A percentile compares a stretch with the other conserved stretches of the same genome.
Conservation (phyloP, 2,888 invertebrate genomes). For the Eilema griseolum region DNA sequence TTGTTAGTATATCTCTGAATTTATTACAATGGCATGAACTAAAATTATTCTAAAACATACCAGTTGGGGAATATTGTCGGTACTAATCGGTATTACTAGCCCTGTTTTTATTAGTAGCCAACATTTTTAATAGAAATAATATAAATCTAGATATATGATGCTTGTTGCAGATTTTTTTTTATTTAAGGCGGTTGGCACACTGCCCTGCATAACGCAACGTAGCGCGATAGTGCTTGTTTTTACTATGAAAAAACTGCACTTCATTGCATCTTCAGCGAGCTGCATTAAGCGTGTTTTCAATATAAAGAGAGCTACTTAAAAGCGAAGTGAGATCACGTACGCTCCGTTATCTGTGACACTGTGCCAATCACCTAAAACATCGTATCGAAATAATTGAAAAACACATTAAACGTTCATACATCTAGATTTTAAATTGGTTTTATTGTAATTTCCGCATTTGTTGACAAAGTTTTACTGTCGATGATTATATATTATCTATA, state of each 20-base stretch:
- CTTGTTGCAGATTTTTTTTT: too few species aligned
- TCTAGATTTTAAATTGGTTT: neutral
- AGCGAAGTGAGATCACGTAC: too few species aligned
- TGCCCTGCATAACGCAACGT: too few species aligned
- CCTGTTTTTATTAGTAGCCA: neutral
- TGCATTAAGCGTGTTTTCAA: too few species aligned
- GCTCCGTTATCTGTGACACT: too few species aligned
- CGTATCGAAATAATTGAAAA: neutral
- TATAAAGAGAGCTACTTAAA: too few species aligned
- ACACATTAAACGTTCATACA: neutral
- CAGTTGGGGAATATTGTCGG: conserved; percentile 45
- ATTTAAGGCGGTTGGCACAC: too few species aligned
- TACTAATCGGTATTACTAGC: conserved; percentile 70
- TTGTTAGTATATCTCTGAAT: conserved; percentile 75
- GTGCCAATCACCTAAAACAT: too few species aligned
- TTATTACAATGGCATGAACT: conserved; percentile 65
- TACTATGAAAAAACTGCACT: too few species aligned
- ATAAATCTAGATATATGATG: neutral
- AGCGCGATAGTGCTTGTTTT: too few species aligned
- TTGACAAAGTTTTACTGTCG: conserved; percentile 7
- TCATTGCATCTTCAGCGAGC: too few species aligned
- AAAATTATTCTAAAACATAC: conserved; percentile 30
- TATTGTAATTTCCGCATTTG: neutral
- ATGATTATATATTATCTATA: neutral
- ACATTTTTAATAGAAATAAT: too few species aligned